Conservation (phyloP, 1,140 invertebrate genomes). For the Camponotus floridanus region DNA sequence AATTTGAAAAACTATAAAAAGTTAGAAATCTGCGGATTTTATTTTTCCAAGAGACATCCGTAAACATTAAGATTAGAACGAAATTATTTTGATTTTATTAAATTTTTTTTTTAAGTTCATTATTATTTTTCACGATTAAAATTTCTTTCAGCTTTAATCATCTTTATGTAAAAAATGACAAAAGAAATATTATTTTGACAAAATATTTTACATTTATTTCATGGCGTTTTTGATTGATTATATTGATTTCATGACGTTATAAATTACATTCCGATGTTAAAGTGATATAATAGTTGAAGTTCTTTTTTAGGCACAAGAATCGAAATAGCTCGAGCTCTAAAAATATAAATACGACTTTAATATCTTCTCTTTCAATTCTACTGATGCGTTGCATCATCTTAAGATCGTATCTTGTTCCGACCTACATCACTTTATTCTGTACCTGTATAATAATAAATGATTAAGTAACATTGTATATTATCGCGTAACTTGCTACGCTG, state of each 20-base stretch:
- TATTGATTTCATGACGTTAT: too few relatives aligned
- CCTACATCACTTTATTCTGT: not conserved
- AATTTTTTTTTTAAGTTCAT: too few relatives aligned
- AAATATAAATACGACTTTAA: constrained; percentile 13
- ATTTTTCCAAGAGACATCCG: too few relatives aligned
- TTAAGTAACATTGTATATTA: not conserved
- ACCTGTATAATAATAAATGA: not conserved
- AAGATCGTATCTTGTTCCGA: not conserved
- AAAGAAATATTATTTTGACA: not conserved
- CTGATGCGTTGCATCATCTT: constrained; percentile 8
- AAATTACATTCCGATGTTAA: not conserved
- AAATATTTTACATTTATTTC: not conserved
- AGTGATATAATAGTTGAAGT: not conserved
- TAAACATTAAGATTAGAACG: too few relatives aligned
- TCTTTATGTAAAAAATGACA: too few relatives aligned
- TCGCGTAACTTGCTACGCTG: not conserved
- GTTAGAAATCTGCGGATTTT: not conserved
- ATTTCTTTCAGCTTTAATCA: too few relatives aligned
- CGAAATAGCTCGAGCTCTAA: not conserved
- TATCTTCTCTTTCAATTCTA: constrained; percentile 17
- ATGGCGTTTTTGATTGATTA: too few relatives aligned
- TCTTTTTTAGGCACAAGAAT: not conserved
- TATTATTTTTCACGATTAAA: too few relatives aligned
- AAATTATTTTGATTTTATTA: too few relatives aligned
- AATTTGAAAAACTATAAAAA: not conserved